These are phyloP conservation scores for Melanotaenia maccullochi DNA, from an alignment of 2,797 vertebrate genomes.

Conservation along the genomic window DNA sequence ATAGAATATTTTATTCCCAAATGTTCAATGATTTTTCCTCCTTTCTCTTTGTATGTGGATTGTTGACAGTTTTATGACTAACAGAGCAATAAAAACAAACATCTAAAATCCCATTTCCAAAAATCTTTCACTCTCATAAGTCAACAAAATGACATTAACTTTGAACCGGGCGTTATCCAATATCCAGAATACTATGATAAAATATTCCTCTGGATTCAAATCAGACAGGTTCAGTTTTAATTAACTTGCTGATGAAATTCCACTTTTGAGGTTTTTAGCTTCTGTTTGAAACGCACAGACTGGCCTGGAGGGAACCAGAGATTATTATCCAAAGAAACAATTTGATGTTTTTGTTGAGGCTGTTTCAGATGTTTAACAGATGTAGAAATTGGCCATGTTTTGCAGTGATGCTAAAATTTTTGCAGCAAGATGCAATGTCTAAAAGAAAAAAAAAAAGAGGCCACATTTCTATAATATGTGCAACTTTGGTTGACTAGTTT, in stretches of 20 bases:
- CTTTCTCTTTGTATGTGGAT: neutral
- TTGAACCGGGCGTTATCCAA: neutral
- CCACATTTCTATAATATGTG: neutral
- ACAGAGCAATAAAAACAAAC: neutral
- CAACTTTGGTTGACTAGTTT: constrained; percentile 16
- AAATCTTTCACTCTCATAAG: neutral
- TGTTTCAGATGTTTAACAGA: constrained; percentile 40
- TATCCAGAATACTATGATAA: constrained; percentile 2
- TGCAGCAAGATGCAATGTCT: constrained; percentile 15
- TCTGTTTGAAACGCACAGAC: constrained; percentile 27
- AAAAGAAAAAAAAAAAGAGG: neutral
- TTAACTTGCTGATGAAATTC: constrained; percentile 12
- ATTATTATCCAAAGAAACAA: constrained; percentile 42
- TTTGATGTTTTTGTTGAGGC: constrained; percentile 32
- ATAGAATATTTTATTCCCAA: neutral
- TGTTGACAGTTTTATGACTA: neutral
- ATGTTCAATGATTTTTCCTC: neutral
- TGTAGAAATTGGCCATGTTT: constrained; percentile 47
- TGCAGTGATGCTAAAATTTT: constrained; percentile 21
- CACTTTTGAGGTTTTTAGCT: constrained; percentile 20
- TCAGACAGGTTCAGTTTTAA: constrained; percentile 4
- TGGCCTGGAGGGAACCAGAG: constrained; percentile 44
- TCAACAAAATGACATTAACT: neutral
- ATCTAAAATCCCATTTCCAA: neutral
- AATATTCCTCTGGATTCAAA: neutral